Evolutionary conservation across 1,140 invertebrate genomes (phyloP).

Genomic region (Trichonephila clavata): DNA sequence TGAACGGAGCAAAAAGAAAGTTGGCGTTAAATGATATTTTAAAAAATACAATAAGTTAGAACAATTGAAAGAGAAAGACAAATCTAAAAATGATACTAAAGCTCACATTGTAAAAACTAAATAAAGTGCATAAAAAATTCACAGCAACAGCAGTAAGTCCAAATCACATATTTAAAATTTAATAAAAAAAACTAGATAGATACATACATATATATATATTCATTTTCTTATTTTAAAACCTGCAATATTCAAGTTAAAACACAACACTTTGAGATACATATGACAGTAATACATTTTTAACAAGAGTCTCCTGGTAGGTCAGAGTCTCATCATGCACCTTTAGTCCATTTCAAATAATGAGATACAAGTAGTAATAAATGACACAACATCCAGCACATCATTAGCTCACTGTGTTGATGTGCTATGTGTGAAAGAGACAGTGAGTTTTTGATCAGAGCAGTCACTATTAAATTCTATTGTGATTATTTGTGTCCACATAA

Average conservation of each 20-base stretch:
- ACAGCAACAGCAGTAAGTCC: background rate
- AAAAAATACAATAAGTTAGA: too few species aligned
- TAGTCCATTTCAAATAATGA: background rate
- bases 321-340: slow-evolving; percentile 37
- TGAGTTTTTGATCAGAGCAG: slow-evolving; percentile 37
- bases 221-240: background rate
- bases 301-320: slow-evolving; percentile 53
- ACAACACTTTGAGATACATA: background rate
- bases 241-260: slow-evolving; percentile 29
- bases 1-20: too few species aligned
- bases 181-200: background rate
- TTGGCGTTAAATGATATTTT: too few species aligned
- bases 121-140: background rate
- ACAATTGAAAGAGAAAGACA: too few species aligned
- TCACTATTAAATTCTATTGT: slow-evolving; percentile 30
- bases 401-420: slow-evolving; percentile 13
- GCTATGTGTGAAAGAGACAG: background rate
- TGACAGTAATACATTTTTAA: background rate
- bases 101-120: too few species aligned
- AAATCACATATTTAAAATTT: background rate
- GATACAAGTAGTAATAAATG: slow-evolving; percentile 41
- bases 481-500: slow-evolving; percentile 41
- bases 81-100: too few species aligned
- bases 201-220: background rate
- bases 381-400: slow-evolving; percentile 37